Base-by-base conservation (phyloP, 1,140 invertebrate genomes). In the Diprion similis region DNA sequence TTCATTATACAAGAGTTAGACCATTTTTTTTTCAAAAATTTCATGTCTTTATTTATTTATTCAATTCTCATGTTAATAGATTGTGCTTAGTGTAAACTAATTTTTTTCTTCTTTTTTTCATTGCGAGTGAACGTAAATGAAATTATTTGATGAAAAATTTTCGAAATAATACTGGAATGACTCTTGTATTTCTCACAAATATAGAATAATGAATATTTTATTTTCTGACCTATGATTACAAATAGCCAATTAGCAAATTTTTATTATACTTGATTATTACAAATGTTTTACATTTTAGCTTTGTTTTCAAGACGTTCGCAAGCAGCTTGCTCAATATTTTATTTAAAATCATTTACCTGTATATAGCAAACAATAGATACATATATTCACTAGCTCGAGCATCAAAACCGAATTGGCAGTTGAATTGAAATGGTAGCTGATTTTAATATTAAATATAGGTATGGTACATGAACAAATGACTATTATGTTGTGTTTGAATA, bases 251-350 rank as follows among this genome's bases (percentile, higher is more conserved):
- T 13, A 59, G n/a, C 11, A 15, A 59, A 59, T 59, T 59, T 13
- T 15, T 59, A 59, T 15, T 59, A 15, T 59, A 9, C 11, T 59
- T 6, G 11, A 59, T 59, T 4, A 17, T 15, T 59, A 10, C 0
- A 15, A 15, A 59, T 59, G 51, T 59, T 17, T 59, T 59, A 15
- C 51, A 59, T 59, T 59, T 59, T 59, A 13, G 11, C 24, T 59
- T 59, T 59, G 11, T 13, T 59, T 59, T 59, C 51, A 59, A 59
- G 51, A 59, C 51, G 51, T 59, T 59, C 51, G 51, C 51, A 59
- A 59, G 51, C 51, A 37, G 24, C 24, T 1, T 37, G 24, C 24
- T 37, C 24, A 37, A 37, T 37, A 6, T 37, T 37, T 37, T 37
- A 37, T 37, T 37, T 37, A 37, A 37, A 37, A 37, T 37, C 24